phyloP scores from a whole-genome alignment of 2,797 vertebrate species.

The Petrocephalus schoutedeni region DNA sequence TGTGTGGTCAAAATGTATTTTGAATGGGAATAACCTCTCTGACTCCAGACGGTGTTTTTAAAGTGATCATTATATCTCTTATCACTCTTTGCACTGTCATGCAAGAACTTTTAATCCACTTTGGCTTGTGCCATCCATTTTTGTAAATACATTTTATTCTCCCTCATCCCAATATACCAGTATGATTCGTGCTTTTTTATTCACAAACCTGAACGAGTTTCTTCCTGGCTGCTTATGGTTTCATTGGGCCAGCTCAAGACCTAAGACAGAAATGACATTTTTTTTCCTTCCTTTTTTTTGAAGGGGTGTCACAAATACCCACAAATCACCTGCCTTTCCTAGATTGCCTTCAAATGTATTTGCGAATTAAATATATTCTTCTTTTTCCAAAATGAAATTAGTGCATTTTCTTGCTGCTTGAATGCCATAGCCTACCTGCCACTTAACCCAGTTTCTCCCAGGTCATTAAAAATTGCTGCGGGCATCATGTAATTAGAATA shows the following conservation, averaged over 20 bases:
- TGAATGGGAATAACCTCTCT: background rate
- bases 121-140: background rate
- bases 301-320: background rate
- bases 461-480: background rate
- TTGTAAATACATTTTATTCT: background rate
- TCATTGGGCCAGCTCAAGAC: conserved; percentile 3
- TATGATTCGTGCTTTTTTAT: background rate
- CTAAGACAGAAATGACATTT: background rate
- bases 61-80: background rate
- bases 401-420: conserved; percentile 9
- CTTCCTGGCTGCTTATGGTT: background rate
- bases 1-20: background rate
- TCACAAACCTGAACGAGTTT: background rate
- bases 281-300: background rate
- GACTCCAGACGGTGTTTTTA: background rate
- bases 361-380: conserved; percentile 4
- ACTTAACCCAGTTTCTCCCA: background rate
- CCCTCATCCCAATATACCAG: background rate
- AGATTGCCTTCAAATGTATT: conserved; percentile 18
- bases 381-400: background rate
- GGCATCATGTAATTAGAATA: background rate
- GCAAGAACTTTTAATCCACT: background rate
- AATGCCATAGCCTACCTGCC: background rate
- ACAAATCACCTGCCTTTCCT: conserved; percentile 7
- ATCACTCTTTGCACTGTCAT: background rate